Evolutionary conservation across 2,888 invertebrate genomes (phyloP), one percentile per base, ranked within the genome.

Genomic region (Podotricha telesiphe): DNA sequence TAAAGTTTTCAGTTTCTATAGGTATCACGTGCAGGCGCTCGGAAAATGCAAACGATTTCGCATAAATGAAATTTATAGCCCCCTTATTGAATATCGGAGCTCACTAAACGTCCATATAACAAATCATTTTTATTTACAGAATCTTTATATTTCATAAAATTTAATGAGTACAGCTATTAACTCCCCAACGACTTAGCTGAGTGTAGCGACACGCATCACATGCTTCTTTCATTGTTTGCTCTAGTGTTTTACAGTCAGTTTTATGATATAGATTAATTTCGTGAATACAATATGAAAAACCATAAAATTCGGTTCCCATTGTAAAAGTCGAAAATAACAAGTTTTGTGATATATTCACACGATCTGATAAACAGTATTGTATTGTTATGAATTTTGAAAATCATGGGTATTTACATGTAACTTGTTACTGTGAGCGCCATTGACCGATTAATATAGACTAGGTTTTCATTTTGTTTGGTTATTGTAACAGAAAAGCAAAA

Each of bases 91-190:
- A 67, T 67, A 66, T 70, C 20, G 66, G 45, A n/a, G 37, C 56
- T 63, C 62, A 56, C 62, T 66, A 68, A 65, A 61, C 65, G 48
- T 55, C 65, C 67, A 69, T 64, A 73, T 50, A 73, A 79, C 70
- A 73, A 79, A 77, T 79, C 75, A 75, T 74, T 77, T 80, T 78
- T 77, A 75, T 79, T 78, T 78, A 75, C 79, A 71, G 75, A 76
- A 76, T 77, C 77, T 82, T 80, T 78, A 79, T 76, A 75, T 80
- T 73, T 76, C 76, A 82, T 85, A 79, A 83, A 83, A 81, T 77
- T 78, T 83, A 79, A 82, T 81, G 78, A 72, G 71, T 68, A 58
- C 70, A 70, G 76, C 76, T 78, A 77, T 79, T 77, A 80, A 76
- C 69, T 76, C 67, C 61, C 69, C 68, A 72, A 71, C 74, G 68